phyloP scores from a whole-genome alignment of 2,113 vertebrate genomes.

The Gnathonemus echidnorhynchus region DNA sequence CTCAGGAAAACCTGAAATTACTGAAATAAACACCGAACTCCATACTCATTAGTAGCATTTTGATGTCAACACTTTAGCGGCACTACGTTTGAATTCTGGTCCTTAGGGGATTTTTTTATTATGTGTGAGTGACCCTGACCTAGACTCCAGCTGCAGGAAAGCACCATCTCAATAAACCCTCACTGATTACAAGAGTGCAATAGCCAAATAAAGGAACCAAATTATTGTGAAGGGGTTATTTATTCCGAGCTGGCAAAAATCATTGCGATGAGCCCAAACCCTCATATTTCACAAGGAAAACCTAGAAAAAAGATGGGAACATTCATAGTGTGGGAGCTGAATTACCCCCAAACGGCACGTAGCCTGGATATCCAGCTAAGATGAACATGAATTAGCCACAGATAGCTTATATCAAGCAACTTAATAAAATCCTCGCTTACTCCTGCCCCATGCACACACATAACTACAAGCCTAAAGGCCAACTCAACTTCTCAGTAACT shows the following conservation, averaged over 20 bases:
- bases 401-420: not conserved
- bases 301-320: not conserved
- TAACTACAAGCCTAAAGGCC: not conserved
- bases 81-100: constrained; percentile 7
- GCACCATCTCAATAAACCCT: constrained; percentile 5
- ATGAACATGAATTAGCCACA: not conserved
- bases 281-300: not conserved
- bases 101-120: constrained; percentile 17
- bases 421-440: not conserved
- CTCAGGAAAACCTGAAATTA: not conserved
- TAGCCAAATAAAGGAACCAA: not conserved
- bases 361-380: not conserved
- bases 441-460: not conserved
- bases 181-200: constrained; percentile 14
- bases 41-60: constrained; percentile 16
- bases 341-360: not conserved
- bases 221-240: not conserved
- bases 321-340: constrained; percentile 1
- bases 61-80: not conserved
- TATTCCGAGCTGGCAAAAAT: not conserved
- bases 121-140: constrained; percentile 1
- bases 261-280: not conserved
- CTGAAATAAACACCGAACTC: constrained; percentile 5
- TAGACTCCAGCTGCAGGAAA: not conserved
- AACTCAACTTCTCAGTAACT: not conserved